Percentiles rank a stretch among this genome's conserved stretches.
Conservation (phyloP, 2,888 invertebrate species). For the Eupeodes latifasciatus region DNA sequence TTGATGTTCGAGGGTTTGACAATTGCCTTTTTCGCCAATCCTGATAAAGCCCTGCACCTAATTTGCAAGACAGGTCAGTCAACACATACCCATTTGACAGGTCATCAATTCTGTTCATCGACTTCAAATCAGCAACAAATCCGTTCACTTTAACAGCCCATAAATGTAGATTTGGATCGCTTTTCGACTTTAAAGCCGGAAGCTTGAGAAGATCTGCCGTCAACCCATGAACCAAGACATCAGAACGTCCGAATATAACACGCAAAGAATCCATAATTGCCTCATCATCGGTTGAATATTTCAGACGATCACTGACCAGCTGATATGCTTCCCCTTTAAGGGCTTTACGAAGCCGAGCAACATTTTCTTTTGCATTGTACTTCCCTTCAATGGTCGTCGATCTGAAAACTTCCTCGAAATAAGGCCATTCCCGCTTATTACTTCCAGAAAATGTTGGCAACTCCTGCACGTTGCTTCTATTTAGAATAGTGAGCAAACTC, state of each 20-base stretch:
- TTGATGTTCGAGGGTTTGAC: slow-evolving; percentile 3
- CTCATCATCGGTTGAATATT: slow-evolving; percentile 1
- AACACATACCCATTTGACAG: no score
- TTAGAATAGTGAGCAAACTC: no score
- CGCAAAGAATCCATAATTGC: slow-evolving; percentile 6
- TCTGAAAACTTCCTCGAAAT: neutral
- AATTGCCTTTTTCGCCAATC: neutral
- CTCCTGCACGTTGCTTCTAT: neutral
- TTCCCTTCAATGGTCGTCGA: neutral
- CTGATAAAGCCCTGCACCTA: no score
- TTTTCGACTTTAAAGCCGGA: slow-evolving; percentile 14
- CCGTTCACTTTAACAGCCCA: slow-evolving; percentile 13
- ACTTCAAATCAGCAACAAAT: slow-evolving; percentile 1
- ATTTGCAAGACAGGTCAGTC: no score
- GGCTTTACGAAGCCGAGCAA: slow-evolving; percentile 6
- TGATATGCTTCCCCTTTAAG: slow-evolving; percentile 15
- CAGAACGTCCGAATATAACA: slow-evolving; percentile 3
- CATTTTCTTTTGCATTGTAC: neutral
- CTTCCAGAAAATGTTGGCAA: slow-evolving; percentile 1
- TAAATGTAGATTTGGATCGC: slow-evolving; percentile 24
- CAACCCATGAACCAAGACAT: slow-evolving; percentile 11
- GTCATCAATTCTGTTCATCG: neutral
- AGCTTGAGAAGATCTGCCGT: slow-evolving; percentile 13
- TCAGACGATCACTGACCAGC: slow-evolving; percentile 5
- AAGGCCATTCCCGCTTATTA: slow-evolving; percentile 1